These are phyloP conservation scores for Folsomia manolachei DNA, from an alignment of 2,888 invertebrate genomes.

Conservation along the genomic window DNA sequence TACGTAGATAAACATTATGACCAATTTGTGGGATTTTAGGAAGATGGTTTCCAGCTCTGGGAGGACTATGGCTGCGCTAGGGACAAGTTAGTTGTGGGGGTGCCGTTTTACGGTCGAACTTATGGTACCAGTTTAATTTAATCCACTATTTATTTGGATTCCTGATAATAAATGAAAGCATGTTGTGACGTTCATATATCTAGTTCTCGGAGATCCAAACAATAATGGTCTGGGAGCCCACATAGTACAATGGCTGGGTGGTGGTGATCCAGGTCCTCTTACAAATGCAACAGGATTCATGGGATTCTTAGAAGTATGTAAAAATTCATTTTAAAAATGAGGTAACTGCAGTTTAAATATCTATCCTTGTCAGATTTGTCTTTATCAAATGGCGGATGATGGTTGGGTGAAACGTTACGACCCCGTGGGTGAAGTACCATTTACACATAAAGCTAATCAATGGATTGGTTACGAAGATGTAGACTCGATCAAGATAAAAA, in stretches of 20 bases:
- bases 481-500: constrained; percentile 77
- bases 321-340: neutral
- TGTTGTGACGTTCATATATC: neutral
- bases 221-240: constrained; percentile 79
- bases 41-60: constrained; percentile 82
- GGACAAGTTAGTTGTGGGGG: constrained; percentile 80
- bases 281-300: constrained; percentile 84
- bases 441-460: constrained; percentile 70
- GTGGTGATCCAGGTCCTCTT: constrained; percentile 77
- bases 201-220: constrained; percentile 60
- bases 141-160: neutral
- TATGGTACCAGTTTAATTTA: constrained; percentile 62
- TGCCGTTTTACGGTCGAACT: constrained; percentile 83
- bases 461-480: constrained; percentile 87
- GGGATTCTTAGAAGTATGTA: constrained; percentile 57
- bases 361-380: constrained; percentile 65
- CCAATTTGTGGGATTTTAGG: constrained; percentile 51
- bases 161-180: neutral
- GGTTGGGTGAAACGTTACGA: constrained; percentile 84
- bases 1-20: neutral
- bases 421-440: constrained; percentile 75
- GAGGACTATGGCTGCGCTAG: constrained; percentile 82
- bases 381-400: constrained; percentile 64
- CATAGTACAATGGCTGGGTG: constrained; percentile 86
- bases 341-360: neutral